Evolutionary conservation across 1,140 invertebrate genomes (phyloP), one percentile per base, ranked within the genome.

Genomic region (Caenorhabditis brenneri): DNA sequence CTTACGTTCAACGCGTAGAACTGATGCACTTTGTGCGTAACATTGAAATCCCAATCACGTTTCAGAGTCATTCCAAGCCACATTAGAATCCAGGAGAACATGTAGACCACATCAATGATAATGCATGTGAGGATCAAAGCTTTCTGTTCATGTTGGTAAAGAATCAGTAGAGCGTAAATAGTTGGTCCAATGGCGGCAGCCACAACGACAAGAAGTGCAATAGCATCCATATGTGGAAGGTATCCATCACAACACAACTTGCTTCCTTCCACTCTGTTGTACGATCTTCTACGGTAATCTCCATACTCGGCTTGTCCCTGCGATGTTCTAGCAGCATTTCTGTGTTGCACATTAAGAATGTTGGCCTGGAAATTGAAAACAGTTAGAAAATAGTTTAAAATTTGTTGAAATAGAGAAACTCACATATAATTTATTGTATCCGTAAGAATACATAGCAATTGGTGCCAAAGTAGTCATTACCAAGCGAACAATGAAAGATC

Each of bases 1-100:
- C 74, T 58, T n/a, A 85, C 87, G 53, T 87, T 87, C 7, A 88
- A n/a, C 12, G 33, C 84, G 19, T 85, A 81, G 82, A 88, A 49
- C 48, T 88, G 84, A 53, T 88, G 85, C 16, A 83, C 86, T 58
- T 79, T 65, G 48, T 87, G 82, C 6, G 78, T 24, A 10, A 88
- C 80, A 46, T 83, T 82, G 74, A 89, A 89, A n/a, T 87, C n/a
- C 89, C 89, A 89, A 19, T 86, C 65, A 39, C 87, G 51, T 48
- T 88, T 90, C 15, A 88, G 22, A 22, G 88, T 88, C 33, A 87
- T 58, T 16, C 86, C 49, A 31, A 90, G 74, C 87, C 89, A 90
- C 22, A 90, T 65, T 27, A 89, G 22, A 19, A 90, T 84, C 89
- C 89, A 91, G 5, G 83, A 78, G 69, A 91, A 88, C 36, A 90